Percentiles rank a stretch among this genome's conserved stretches.
Conservation (phyloP, 30 jellyfish, hydroid and myxozoan genomes). For the Haliclystus octoradiatus region DNA sequence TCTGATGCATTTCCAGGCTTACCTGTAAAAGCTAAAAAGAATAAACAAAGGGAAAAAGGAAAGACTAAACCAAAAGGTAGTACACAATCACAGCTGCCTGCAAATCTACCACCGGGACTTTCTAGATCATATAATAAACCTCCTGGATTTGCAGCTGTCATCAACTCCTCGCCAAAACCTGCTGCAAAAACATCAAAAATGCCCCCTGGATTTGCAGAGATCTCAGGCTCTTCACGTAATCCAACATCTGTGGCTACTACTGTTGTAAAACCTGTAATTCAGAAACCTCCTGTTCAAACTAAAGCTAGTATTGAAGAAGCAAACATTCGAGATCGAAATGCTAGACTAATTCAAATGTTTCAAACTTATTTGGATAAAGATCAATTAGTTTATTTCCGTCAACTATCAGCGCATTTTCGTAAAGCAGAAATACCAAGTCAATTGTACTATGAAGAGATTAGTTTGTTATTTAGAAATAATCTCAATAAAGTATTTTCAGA, state of each 20-base stretch:
- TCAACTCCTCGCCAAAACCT: too few relatives aligned
- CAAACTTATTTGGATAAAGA: constrained; percentile 25
- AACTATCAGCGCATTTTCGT: constrained; percentile 73
- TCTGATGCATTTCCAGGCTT: neutral
- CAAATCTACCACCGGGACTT: constrained; percentile 8
- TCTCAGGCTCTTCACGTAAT: too few relatives aligned
- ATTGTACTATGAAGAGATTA: constrained; percentile 37
- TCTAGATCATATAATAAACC: neutral
- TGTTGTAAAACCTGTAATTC: too few relatives aligned
- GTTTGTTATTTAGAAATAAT: constrained; percentile 37
- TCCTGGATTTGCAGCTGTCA: too few relatives aligned
- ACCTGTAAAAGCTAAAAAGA: constrained; percentile 5
- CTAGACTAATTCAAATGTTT: constrained; percentile 39
- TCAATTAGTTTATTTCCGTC: constrained; percentile 35
- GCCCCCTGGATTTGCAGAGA: too few relatives aligned
- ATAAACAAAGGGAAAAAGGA: constrained; percentile 2
- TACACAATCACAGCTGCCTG: neutral
- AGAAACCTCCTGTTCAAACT: too few relatives aligned
- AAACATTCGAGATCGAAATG: constrained; percentile 39
- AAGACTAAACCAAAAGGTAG: neutral
- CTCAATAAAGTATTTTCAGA: constrained; percentile 62
- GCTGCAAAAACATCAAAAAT: too few relatives aligned
- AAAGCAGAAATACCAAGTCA: constrained; percentile 39
- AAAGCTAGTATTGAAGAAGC: too few relatives aligned
- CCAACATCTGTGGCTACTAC: too few relatives aligned